A percentile compares a stretch with the other conserved stretches of the same genome.
These are phyloP conservation scores for Pituophis catenifer DNA, from an alignment of 2,113 vertebrate species.

Conservation along the genomic window DNA sequence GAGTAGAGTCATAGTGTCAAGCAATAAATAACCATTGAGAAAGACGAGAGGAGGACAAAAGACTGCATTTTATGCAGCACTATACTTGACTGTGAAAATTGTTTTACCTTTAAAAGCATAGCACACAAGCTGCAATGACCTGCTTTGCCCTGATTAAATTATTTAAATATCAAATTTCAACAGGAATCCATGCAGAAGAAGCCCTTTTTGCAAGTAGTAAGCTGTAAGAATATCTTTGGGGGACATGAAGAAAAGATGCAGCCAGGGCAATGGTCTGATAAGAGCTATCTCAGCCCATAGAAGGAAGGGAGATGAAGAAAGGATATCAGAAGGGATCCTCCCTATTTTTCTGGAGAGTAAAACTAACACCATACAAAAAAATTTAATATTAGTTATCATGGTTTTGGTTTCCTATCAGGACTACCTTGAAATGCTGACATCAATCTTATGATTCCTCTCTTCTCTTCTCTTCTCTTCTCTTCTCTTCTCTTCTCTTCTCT, in stretches of 20 bases:
- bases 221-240: neutral
- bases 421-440: neutral
- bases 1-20: neutral
- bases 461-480: neutral
- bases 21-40: neutral
- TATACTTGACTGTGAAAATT: neutral
- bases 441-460: neutral
- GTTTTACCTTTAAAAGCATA: neutral
- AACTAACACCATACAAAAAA: neutral
- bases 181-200: neutral
- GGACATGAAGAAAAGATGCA: neutral
- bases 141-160: neutral
- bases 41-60: neutral
- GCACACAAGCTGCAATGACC: neutral
- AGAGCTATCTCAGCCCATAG: neutral
- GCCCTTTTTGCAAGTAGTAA: neutral
- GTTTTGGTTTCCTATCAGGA: neutral
- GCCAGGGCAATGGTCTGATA: neutral
- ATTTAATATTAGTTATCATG: neutral
- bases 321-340: neutral
- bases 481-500: neutral
- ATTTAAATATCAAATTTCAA: neutral
- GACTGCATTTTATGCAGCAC: neutral
- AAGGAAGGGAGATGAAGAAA: neutral
- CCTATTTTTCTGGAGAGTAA: neutral